phyloP scores from a whole-genome alignment of 2,113 vertebrate species.

The Oryzias melastigma region DNA sequence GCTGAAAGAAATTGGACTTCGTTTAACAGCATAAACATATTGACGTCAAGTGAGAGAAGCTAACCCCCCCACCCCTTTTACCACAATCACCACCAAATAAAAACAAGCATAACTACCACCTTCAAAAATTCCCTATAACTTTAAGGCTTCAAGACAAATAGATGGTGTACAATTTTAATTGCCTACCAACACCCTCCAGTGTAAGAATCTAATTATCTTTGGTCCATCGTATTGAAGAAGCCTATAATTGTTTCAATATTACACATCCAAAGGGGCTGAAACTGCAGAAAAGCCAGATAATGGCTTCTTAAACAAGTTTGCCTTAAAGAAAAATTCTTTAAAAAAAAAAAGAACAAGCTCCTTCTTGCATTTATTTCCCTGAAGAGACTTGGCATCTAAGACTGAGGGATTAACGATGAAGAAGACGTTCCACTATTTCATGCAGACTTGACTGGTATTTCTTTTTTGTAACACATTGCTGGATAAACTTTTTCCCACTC shows the following conservation, averaged over 20 bases:
- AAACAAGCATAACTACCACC: slow-evolving; percentile 67
- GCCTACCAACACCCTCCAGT: slow-evolving; percentile 76
- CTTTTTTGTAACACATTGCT: slow-evolving; percentile 33
- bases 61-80: slow-evolving; percentile 31
- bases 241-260: slow-evolving; percentile 81
- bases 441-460: background rate
- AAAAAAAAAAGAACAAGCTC: slow-evolving; percentile 57
- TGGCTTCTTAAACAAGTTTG: slow-evolving; percentile 77
- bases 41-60: slow-evolving; percentile 41
- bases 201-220: slow-evolving; percentile 82
- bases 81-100: slow-evolving; percentile 46
- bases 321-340: slow-evolving; percentile 68
- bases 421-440: slow-evolving; percentile 43
- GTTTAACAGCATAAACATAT: slow-evolving; percentile 51
- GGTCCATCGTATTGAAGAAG: slow-evolving; percentile 78
- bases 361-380: slow-evolving; percentile 71
- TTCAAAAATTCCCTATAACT: slow-evolving; percentile 68
- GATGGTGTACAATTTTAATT: slow-evolving; percentile 79
- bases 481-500: slow-evolving; percentile 6
- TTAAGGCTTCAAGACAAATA: slow-evolving; percentile 79
- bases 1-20: slow-evolving; percentile 39
- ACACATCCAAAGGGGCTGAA: slow-evolving; percentile 78
- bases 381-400: slow-evolving; percentile 61
- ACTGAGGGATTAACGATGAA: slow-evolving; percentile 56
- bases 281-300: slow-evolving; percentile 77